Base-by-base conservation (phyloP, 2,888 invertebrate species). In the Dolomedes plantarius region DNA sequence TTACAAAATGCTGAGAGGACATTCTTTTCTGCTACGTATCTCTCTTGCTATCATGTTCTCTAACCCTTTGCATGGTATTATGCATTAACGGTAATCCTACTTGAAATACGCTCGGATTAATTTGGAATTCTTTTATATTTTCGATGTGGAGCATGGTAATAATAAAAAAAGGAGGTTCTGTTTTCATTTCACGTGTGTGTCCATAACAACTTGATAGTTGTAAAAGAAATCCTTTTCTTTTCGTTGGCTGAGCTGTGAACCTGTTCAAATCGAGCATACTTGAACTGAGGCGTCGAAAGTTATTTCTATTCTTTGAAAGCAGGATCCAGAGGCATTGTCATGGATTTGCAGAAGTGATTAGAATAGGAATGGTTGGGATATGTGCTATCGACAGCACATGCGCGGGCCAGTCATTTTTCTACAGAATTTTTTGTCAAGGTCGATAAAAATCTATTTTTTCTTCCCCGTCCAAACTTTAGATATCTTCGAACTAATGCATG, bases 281-380 rank as follows among this genome's bases (percentile, higher is more conserved):
- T 56, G 23, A 19, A 23, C 11, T 23, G 56, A 56, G 23, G 56
- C 56, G 23, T 23, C 56, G 56, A 56, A 56, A 56, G 56, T 56
- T 56, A 56, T 56, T 23, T 56, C 56, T 11, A 56, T 56, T 56
- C 56, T 56, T n/a, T 56, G 56, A 56, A 56, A 23, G 56, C 56
- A 16, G 56, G 46, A 46, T 46, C 16, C 46, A 9, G 6, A 46
- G 5, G 23, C 56, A 56, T 56, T 56, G 56, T 56, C 2, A 16
- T 56, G 23, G 23, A 23, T 56, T 56, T 56, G 1, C 3, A 23
- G 56, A 56, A 56, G 56, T 56, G 56, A 56, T 56, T 56, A 23
- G 56, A 56, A 56, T 56, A 23, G 56, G 23, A 56, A 56, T 56
- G 56, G 2, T 56, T 56, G n/a, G n/a, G n/a, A n/a, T 56, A 56